Percentiles rank a stretch among this genome's conserved stretches.
Conservation (phyloP, 2,888 invertebrate species). For the Acrobasis consociella region DNA sequence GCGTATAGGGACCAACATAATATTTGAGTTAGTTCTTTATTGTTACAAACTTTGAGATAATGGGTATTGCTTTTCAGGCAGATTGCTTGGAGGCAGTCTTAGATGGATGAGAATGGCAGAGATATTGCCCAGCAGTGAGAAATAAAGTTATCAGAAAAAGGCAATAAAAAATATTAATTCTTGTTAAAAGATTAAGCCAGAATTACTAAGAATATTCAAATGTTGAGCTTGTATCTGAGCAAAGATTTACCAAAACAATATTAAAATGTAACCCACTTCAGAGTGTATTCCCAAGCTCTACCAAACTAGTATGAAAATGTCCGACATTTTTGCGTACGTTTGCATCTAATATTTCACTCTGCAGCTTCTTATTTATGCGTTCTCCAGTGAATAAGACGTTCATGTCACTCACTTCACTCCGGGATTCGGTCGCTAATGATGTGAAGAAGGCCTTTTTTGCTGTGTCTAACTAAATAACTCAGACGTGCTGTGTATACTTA, state of each 20-base stretch:
- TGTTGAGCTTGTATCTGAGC: background rate
- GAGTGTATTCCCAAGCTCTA: constrained; percentile 13
- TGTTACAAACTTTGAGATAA: no score
- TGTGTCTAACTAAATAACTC: constrained; percentile 66
- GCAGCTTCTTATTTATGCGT: constrained; percentile 47
- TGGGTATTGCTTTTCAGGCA: no score
- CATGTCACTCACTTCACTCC: constrained; percentile 56
- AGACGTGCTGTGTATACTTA: constrained; percentile 58
- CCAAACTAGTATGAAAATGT: constrained; percentile 73
- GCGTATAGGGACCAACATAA: background rate
- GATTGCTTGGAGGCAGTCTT: no score
- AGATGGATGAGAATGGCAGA: no score
- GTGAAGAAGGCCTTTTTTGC: constrained; percentile 68
- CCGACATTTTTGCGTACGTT: constrained; percentile 72
- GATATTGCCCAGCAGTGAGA: no score
- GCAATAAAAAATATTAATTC: no score
- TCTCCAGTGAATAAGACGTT: constrained; percentile 68
- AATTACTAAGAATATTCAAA: no score
- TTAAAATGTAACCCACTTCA: constrained; percentile 10
- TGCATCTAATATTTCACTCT: constrained; percentile 75
- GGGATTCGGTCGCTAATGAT: constrained; percentile 73
- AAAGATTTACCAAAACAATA: background rate
- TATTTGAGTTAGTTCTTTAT: no score
- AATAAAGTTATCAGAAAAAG: no score
- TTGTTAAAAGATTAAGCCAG: no score